A percentile compares a stretch with the other conserved stretches of the same genome.
phyloP scores from a whole-genome alignment of 1,140 invertebrate genomes.

The Aleiodes sp. region DNA sequence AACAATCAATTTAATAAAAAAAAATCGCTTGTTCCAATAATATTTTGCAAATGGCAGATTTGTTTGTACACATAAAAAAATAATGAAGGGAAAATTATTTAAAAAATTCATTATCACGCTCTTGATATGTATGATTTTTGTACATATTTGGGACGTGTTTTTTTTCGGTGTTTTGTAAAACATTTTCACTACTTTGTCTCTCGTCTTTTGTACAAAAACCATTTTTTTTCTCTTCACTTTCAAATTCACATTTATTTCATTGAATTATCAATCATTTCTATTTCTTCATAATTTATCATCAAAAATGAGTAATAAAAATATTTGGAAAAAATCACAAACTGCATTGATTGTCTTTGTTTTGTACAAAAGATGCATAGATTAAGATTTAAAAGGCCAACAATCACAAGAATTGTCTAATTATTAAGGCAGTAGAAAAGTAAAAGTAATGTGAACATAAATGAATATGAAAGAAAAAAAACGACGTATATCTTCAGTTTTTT shows the following conservation, averaged over 20 bases:
- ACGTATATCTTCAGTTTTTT: slow-evolving; percentile 14
- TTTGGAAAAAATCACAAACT: slow-evolving; percentile 45
- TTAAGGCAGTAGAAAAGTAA: not conserved
- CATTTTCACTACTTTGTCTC: not conserved
- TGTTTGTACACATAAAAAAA: not conserved
- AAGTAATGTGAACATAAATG: not conserved
- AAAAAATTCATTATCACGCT: slow-evolving; percentile 4
- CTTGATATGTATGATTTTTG: slow-evolving; percentile 25
- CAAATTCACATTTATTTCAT: too few relatives aligned
- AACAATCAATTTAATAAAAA: not conserved
- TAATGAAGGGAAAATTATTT: not conserved
- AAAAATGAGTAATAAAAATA: not conserved
- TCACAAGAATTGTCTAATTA: not conserved
- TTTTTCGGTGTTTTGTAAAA: slow-evolving; percentile 4
- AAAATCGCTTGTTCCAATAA: not conserved
- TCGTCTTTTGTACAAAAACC: slow-evolving; percentile 29
- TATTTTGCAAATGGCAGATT: not conserved
- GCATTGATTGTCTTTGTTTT: slow-evolving; percentile 40
- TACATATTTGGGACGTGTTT: slow-evolving; percentile 39
- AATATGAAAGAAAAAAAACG: not conserved
- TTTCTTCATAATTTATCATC: not conserved
- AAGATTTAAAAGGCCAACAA: slow-evolving; percentile 11
- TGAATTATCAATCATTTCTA: too few relatives aligned
- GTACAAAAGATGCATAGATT: slow-evolving; percentile 41
- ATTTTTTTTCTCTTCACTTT: not conserved